Evolutionary conservation across 2,888 invertebrate species (phyloP).

Genomic region (Microdon myrmicae): DNA sequence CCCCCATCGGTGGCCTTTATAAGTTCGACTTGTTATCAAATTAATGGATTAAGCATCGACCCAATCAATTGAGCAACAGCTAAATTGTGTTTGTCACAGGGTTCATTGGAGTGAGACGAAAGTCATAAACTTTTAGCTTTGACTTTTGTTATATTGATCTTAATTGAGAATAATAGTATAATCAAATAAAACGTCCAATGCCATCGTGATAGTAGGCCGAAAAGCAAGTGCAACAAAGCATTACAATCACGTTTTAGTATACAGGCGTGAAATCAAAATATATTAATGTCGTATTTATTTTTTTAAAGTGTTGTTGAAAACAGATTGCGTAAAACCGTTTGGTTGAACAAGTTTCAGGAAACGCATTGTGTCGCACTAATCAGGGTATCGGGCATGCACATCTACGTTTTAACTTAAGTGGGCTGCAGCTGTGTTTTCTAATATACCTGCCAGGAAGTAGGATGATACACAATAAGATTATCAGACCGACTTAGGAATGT

Average conservation of each 20-base stretch:
- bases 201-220: not conserved
- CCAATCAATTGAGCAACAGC: conserved; percentile 49
- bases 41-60: conserved; percentile 47
- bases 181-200: not conserved
- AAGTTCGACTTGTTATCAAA: conserved; percentile 39
- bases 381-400: too few species aligned
- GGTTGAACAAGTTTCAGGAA: too few species aligned
- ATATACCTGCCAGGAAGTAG: too few species aligned
- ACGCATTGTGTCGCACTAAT: too few species aligned
- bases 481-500: too few species aligned
- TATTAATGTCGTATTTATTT: too few species aligned
- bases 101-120: conserved; percentile 50
- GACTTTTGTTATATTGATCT: conserved; percentile 31
- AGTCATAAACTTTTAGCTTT: conserved; percentile 39
- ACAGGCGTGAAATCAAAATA: conserved; percentile 5
- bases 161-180: conserved; percentile 16
- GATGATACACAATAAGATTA: too few species aligned
- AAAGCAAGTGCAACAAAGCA: not conserved
- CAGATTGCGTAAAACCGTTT: too few species aligned
- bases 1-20: conserved; percentile 10
- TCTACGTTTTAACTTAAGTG: too few species aligned
- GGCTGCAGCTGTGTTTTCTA: too few species aligned
- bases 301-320: too few species aligned
- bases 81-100: conserved; percentile 40
- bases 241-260: not conserved